A percentile compares a stretch with the other conserved stretches of the same genome.
Evolutionary conservation across 2,888 invertebrate species (phyloP).

Genomic region (Anthophora plumipes): DNA sequence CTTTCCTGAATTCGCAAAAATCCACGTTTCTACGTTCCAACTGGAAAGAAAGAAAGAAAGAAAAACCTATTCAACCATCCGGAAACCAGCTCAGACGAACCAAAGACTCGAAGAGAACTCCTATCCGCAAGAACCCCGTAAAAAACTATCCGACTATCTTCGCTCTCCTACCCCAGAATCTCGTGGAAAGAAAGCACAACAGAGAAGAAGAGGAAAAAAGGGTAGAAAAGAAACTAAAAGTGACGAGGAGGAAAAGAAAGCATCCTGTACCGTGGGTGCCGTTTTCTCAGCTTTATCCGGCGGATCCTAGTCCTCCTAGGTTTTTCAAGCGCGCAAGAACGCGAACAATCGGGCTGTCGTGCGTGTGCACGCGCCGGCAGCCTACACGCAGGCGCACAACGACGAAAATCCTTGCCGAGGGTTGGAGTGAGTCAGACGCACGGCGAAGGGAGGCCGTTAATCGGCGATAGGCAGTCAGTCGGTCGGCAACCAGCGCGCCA

Average conservation of each 20-base stretch:
- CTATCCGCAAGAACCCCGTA: neutral
- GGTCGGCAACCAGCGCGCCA: slow-evolving; percentile 73
- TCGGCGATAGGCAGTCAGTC: slow-evolving; percentile 74
- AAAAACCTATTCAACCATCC: neutral
- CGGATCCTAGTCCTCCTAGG: slow-evolving; percentile 6
- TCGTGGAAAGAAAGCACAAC: neutral
- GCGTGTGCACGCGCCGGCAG: slow-evolving; percentile 33
- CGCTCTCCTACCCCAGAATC: slow-evolving; percentile 7
- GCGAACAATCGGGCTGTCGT: slow-evolving; percentile 19
- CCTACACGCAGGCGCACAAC: slow-evolving; percentile 58
- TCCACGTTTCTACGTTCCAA: too few species aligned
- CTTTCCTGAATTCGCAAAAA: too few species aligned
- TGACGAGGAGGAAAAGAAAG: neutral
- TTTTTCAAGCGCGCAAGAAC: slow-evolving; percentile 33
- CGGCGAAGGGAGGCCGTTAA: slow-evolving; percentile 62
- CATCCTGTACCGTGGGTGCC: neutral
- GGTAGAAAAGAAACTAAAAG: neutral
- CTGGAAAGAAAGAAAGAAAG: too few species aligned
- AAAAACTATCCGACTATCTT: neutral
- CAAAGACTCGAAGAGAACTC: neutral
- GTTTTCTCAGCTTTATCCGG: slow-evolving; percentile 7
- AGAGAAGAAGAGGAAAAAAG: neutral
- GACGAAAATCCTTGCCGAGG: slow-evolving; percentile 57
- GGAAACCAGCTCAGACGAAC: neutral
- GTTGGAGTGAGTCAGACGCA: slow-evolving; percentile 71